Evolutionary conservation across 2,888 invertebrate species (phyloP), one percentile per base, ranked within the genome.

Genomic region (Drosophila testacea): DNA sequence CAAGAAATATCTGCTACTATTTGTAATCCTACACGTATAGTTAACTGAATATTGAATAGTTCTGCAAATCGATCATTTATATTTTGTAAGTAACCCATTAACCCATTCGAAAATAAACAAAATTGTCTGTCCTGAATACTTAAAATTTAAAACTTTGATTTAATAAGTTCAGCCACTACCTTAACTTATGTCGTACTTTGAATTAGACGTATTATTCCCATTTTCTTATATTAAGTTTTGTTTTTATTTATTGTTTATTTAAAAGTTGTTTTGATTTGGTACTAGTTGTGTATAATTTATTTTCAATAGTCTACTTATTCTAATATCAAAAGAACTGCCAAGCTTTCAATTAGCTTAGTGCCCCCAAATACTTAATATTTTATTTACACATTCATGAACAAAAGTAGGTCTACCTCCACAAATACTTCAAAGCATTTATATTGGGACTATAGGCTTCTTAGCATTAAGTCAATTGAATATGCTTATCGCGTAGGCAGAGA

Each of bases 401-500:
- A 2, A 27, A 0, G 2, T 44, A 44, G 10, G 22, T 9, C 30
- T 9, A 32, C n/a, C 11, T 16, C 42, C 9, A 16, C n/a, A 36
- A 34, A 46, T 13, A 5, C 41, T 16, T 7, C 2, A 10, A 4
- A 22, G 1, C 4, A 0, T 27, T 22, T 4, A 22, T 36, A 36
- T 50, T 50, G 10, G 10, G 13, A 30, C 5, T 54, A 16, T 16
- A 44, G 13, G n/a, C 10, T 27, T 36, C 34, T 56, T 13, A 5
- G 36, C 7, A 36, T 50, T 68, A 46, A 70, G 56, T 69, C 16
- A 77, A 71, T 74, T 79, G 30, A 46, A 62, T 69, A 64, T 41
- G 77, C 76, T 70, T 77, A 82, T 85, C 74, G 55, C 67, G 42
- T 44, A 34, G 7, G 57, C 52, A 62, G 50, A 47, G 44, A 72